Base-by-base conservation (phyloP, 2,113 vertebrate genomes). In the Cariama cristata region DNA sequence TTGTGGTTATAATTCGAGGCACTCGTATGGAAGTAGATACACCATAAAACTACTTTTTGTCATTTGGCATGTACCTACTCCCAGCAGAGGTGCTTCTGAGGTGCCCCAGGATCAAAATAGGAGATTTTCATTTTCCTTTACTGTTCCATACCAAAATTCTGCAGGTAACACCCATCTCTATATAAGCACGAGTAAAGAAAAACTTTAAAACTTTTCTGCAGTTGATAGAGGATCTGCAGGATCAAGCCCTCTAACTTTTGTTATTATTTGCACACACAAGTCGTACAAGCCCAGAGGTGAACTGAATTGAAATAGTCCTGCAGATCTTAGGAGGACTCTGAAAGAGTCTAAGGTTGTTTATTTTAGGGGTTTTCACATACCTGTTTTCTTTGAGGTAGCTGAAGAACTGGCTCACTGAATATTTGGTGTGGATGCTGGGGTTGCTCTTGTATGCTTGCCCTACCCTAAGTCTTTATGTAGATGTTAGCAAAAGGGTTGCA, bases 231-330 rank as follows among this genome's bases (percentile, higher is more conserved):
- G 12, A 6, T 14, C 81, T 74, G 30, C 38, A 38, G 38, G 38
- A 38, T 38, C 35, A 88, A 89, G 33, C 26, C 19, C 45, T 58
- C 6, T n/a, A 44, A 59, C 6, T 75, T 62, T 35, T 60, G 38
- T 67, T 66, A 1, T 53, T 88, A 55, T 49, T 74, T 53, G 11
- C 12, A 9, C 9, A 8, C 60, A 60, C 21, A 50, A 86, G 17
- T n/a, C 16, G 10, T 28, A 32, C 11, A 76, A 83, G 7, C 42
- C 19, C 27, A 38, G 58, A 79, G 49, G 22, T 0, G 0, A 73
- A 58, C 21, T 45, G 30, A 64, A 30, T 12, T 44, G 30, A 58
- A 66, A 35, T 23, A 79, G 53, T 68, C 28, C 23, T 80, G 32
- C 9, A 71, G 35, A 16, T 40, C 12, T 71, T 55, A 44, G 42